Base-by-base conservation (phyloP, 2,113 vertebrate genomes). In the Notechis scutatus region DNA sequence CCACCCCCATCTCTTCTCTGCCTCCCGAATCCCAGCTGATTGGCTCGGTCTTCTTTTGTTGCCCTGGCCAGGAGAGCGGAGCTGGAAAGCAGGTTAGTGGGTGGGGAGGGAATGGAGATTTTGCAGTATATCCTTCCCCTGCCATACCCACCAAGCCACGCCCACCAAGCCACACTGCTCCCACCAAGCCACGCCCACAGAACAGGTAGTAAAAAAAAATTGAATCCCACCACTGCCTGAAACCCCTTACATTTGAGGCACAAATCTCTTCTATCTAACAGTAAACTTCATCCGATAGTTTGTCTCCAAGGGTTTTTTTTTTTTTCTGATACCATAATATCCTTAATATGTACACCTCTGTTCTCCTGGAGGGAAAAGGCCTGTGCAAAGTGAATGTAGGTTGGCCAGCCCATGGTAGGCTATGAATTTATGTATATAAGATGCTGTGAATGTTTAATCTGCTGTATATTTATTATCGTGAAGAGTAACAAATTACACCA, bases 401-500 rank as follows among this genome's bases (percentile, higher is more conserved):
- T 87, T 90, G 88, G 74, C 95, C 96, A 93, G 95, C 95, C 92
- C 42, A 88, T 88, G 88, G 15, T 29, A 15, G 59, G 39, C 29
- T 86, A 91, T 93, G 93, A 87, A 90, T 95, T 93, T 94, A 93
- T 95, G 95, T 94, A 96, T 95, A 59, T 94, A 95, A 96, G 94
- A 90, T 52, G 88, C 45, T n/a, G 85, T 93, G 96, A 91, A 96
- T 97, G 97, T 97, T 96, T 96, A 96, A 97, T 97, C 95, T 97
- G 93, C 94, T 95, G 85, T 93, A 94, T 96, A 96, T 96, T 96
- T 97, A 95, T 97, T 96, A 94, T 50, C 54, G 94, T 91, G 95
- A 97, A 96, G 93, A 96, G 92, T 96, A 97, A 97, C 96, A 97
- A 97, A 97, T 97, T 96, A 96, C 91, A 94, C 95, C 95, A 95